These are phyloP conservation scores for Oxycera nigricornis DNA, from an alignment of 2,888 invertebrate genomes.

Conservation along the genomic window DNA sequence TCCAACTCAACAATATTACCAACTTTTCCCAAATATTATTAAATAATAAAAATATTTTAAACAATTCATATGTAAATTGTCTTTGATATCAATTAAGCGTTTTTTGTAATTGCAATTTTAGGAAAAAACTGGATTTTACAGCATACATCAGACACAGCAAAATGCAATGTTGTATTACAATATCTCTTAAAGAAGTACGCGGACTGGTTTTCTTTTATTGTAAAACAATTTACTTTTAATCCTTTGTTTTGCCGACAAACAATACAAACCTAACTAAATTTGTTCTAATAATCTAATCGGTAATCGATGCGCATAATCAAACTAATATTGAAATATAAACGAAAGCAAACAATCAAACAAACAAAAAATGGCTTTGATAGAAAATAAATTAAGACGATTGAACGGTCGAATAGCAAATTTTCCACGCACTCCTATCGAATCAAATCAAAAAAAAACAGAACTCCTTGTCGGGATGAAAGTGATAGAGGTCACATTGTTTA, in stretches of 20 bases:
- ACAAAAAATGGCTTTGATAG: too few species aligned
- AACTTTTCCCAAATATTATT: background rate
- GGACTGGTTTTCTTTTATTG: conserved; percentile 51
- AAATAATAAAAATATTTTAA: conserved; percentile 4
- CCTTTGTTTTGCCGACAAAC: conserved; percentile 45
- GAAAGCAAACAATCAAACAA: too few species aligned
- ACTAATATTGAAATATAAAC: too few species aligned
- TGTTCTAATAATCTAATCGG: too few species aligned
- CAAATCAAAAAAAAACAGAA: too few species aligned
- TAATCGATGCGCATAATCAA: too few species aligned
- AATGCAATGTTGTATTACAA: conserved; percentile 87
- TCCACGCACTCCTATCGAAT: background rate
- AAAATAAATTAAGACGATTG: too few species aligned
- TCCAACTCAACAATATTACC: background rate
- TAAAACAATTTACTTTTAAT: conserved; percentile 36
- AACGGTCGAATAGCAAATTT: background rate
- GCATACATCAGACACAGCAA: conserved; percentile 80
- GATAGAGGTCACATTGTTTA: conserved; percentile 15
- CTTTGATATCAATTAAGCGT: conserved; percentile 55
- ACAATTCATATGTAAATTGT: conserved; percentile 8
- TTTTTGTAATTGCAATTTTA: conserved; percentile 64
- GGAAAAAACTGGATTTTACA: conserved; percentile 98
- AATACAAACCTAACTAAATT: background rate
- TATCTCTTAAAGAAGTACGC: conserved; percentile 87
- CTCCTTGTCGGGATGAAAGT: conserved; percentile 24